Conservation (phyloP, 2,888 invertebrate genomes). For the Andrena praecox region DNA sequence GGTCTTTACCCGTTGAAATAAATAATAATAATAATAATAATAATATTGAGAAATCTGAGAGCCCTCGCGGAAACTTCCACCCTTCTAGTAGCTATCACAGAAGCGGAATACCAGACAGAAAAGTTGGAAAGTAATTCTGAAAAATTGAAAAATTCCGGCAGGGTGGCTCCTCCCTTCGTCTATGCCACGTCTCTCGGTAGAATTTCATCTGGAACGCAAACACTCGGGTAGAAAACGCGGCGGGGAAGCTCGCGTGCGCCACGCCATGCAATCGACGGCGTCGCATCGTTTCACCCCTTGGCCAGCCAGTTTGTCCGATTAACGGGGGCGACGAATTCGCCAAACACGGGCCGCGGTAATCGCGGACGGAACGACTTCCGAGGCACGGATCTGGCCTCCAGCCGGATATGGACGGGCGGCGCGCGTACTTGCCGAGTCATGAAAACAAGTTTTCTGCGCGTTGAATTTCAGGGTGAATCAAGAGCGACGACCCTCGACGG, state of each 20-base stretch:
- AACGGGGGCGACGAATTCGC: conserved; percentile 2
- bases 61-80: no score
- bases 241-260: neutral
- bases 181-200: neutral
- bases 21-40: no score
- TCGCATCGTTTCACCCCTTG: conserved; percentile 11
- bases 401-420: conserved; percentile 18
- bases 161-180: neutral
- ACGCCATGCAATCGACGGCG: conserved; percentile 17
- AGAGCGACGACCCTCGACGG: conserved; percentile 64
- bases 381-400: conserved; percentile 2
- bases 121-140: neutral
- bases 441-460: conserved; percentile 54
- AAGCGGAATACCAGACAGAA: neutral
- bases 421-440: conserved; percentile 28
- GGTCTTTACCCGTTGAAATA: no score
- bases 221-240: neutral
- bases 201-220: conserved; percentile 22
- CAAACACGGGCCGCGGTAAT: conserved; percentile 11
- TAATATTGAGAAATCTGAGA: no score
- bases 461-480: conserved; percentile 56
- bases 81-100: neutral
- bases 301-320: conserved; percentile 9
- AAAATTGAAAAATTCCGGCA: conserved; percentile 7
- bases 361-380: conserved; percentile 29